Conservation (phyloP, 2,888 invertebrate genomes). For the Gnatocerus cornutus region DNA sequence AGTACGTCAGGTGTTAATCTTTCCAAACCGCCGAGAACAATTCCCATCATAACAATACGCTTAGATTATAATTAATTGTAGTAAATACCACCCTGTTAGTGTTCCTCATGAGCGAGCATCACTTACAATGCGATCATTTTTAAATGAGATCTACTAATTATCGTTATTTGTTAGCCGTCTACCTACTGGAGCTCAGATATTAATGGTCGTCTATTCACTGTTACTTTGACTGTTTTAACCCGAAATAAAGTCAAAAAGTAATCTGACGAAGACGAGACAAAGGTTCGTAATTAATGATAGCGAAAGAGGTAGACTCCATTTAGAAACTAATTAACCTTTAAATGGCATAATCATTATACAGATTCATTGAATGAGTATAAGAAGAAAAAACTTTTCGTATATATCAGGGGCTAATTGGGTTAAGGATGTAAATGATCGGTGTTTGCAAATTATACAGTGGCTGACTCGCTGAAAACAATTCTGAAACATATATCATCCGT, state of each 20-base stretch:
- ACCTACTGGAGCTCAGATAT: constrained; percentile 53
- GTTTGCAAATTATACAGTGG: constrained; percentile 60
- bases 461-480: constrained; percentile 53
- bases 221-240: constrained; percentile 15
- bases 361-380: constrained; percentile 35
- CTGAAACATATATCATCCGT: constrained; percentile 54
- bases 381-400: constrained; percentile 33
- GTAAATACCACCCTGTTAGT: constrained; percentile 41
- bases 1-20: constrained; percentile 36
- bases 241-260: constrained; percentile 23
- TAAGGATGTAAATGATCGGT: constrained; percentile 59
- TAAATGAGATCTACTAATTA: constrained; percentile 55
- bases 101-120: constrained; percentile 39
- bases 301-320: constrained; percentile 54
- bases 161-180: constrained; percentile 56
- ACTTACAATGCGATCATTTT: constrained; percentile 43
- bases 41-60: constrained; percentile 24
- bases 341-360: constrained; percentile 54
- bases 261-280: constrained; percentile 14
- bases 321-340: constrained; percentile 58
- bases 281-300: constrained; percentile 53
- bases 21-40: constrained; percentile 7
- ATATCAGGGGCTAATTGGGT: constrained; percentile 59
- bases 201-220: constrained; percentile 36
- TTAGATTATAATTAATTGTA: constrained; percentile 46